phyloP scores from a whole-genome alignment of 2,888 invertebrate genomes.

The Bugula neritina region DNA sequence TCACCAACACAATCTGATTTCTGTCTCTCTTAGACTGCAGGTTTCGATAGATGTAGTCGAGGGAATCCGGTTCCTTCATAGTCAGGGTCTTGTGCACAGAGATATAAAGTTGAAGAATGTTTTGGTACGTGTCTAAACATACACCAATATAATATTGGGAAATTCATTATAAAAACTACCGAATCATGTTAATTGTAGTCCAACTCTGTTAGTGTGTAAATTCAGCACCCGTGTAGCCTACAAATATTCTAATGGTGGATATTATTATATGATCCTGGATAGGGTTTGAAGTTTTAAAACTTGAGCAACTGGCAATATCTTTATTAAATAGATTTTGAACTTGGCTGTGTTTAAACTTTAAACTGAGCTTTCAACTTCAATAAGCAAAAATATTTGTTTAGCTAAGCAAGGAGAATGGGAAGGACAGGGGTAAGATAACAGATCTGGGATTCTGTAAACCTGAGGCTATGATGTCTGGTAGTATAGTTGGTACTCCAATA shows the following conservation, averaged over 20 bases:
- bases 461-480: conserved; percentile 82
- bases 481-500: conserved; percentile 75
- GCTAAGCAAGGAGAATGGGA: conserved; percentile 62
- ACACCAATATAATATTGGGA: too few relatives aligned
- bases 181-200: too few relatives aligned
- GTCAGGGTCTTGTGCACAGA: conserved; percentile 78
- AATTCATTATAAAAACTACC: too few relatives aligned
- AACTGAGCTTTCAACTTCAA: too few relatives aligned
- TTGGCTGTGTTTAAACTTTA: too few relatives aligned
- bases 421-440: conserved; percentile 67
- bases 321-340: too few relatives aligned
- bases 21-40: conserved; percentile 50
- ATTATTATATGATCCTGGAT: too few relatives aligned
- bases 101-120: conserved; percentile 87
- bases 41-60: conserved; percentile 77
- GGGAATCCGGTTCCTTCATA: conserved; percentile 80
- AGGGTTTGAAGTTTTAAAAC: too few relatives aligned
- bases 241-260: conserved; percentile 2
- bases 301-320: too few relatives aligned
- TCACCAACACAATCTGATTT: too few relatives aligned
- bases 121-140: conserved; percentile 60
- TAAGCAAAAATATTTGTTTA: too few relatives aligned
- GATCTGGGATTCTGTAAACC: conserved; percentile 86
- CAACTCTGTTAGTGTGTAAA: too few relatives aligned
- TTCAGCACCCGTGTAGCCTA: conserved; percentile 23